These are phyloP conservation scores for Cisticola juncidis DNA, from an alignment of 2,113 vertebrate species.

Conservation along the genomic window DNA sequence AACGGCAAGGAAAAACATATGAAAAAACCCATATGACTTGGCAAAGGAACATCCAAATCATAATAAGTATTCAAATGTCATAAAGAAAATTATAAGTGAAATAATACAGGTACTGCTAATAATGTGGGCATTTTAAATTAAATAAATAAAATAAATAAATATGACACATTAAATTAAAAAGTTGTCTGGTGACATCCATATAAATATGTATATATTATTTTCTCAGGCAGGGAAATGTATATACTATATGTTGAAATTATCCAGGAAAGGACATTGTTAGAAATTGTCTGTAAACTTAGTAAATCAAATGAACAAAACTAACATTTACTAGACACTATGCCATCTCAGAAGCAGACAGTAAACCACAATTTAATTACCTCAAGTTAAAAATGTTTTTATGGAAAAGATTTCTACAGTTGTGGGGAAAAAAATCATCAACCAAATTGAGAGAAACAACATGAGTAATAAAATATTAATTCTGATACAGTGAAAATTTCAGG, in stretches of 20 bases:
- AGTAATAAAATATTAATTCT: not conserved
- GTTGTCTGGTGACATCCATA: not conserved
- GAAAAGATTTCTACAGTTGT: not conserved
- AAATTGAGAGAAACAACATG: not conserved
- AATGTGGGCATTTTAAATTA: not conserved
- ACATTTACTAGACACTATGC: not conserved
- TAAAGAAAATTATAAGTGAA: not conserved
- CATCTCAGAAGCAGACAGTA: not conserved
- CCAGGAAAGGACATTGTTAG: not conserved
- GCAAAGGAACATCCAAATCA: not conserved
- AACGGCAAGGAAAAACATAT: not conserved
- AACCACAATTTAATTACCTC: not conserved
- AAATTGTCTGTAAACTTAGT: not conserved
- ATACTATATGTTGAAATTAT: not conserved
- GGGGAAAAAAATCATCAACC: rapidly evolving
- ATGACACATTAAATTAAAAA: not conserved
- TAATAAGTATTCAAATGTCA: not conserved
- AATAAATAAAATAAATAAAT: not conserved
- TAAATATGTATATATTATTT: not conserved
- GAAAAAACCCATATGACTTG: not conserved
- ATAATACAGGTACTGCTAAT: not conserved
- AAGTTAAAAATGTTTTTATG: not conserved
- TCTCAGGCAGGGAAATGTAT: not conserved
- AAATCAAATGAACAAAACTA: not conserved
- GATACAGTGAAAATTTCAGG: not conserved